phyloP scores from a whole-genome alignment of 2,797 vertebrate species.

The Coilia nasus region DNA sequence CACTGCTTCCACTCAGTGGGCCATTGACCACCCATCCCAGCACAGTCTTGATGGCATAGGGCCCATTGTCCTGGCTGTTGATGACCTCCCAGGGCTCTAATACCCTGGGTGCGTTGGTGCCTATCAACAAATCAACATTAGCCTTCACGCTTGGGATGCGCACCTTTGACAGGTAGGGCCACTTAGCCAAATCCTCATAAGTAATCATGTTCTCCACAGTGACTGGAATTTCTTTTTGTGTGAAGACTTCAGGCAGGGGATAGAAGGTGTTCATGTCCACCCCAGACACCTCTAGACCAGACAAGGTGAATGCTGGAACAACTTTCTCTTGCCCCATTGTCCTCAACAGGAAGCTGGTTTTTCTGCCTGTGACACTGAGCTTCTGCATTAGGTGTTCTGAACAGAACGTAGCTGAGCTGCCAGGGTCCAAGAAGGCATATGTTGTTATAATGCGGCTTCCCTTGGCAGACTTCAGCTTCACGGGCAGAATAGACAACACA shows the following conservation, averaged over 20 bases:
- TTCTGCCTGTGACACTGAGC: constrained; percentile 28
- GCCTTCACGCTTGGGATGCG: background rate
- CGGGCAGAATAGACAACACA: constrained; percentile 21
- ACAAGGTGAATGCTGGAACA: constrained; percentile 9
- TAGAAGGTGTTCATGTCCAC: constrained; percentile 25
- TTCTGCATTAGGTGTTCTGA: background rate
- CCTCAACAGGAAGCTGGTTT: background rate
- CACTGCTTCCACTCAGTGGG: background rate
- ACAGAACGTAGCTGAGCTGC: constrained; percentile 24
- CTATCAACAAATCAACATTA: constrained; percentile 25
- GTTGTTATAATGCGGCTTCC: background rate
- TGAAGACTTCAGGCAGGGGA: constrained; percentile 3
- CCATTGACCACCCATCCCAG: constrained; percentile 35
- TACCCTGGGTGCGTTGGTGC: constrained; percentile 13
- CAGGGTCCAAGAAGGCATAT: constrained; percentile 26
- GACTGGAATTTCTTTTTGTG: constrained; percentile 28
- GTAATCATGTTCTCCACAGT: background rate
- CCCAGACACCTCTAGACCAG: too few species aligned
- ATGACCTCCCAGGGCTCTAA: constrained; percentile 31
- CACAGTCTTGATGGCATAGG: constrained; percentile 21
- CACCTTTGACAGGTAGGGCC: background rate
- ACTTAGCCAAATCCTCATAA: constrained; percentile 6
- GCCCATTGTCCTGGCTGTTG: constrained; percentile 31
- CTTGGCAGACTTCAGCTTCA: constrained; percentile 7
- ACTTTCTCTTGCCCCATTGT: constrained; percentile 31